Evolutionary conservation across 2,113 vertebrate species (phyloP).

Genomic region (Aix galericulata): DNA sequence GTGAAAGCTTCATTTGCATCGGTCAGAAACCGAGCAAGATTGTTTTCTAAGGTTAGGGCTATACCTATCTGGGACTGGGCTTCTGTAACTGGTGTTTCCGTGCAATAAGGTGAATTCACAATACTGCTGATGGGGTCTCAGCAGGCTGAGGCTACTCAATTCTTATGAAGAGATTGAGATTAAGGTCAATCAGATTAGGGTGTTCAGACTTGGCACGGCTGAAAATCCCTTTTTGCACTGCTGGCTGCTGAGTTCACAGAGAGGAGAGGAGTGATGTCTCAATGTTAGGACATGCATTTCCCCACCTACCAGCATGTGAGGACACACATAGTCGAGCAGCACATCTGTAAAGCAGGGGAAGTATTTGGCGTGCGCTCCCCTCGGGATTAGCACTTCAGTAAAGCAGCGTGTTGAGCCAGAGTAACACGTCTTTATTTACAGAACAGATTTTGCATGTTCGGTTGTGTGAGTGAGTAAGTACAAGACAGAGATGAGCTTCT

Average conservation of each 20-base stretch:
- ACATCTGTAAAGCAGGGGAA: slow-evolving; percentile 18
- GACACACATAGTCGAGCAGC: neutral
- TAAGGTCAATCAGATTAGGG: neutral
- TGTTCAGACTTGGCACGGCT: neutral
- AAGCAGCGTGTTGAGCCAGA: neutral
- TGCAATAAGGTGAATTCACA: neutral
- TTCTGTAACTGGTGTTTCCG: neutral
- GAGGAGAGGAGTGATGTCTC: neutral
- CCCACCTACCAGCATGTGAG: neutral
- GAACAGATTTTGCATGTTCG: slow-evolving; percentile 45
- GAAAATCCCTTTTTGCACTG: neutral
- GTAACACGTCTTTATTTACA: slow-evolving; percentile 56
- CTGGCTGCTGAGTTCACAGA: neutral
- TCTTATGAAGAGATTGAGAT: neutral
- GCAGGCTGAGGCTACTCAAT: neutral
- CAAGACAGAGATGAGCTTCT: slow-evolving; percentile 16
- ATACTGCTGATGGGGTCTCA: neutral
- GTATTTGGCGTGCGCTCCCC: neutral
- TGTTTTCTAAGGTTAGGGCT: neutral
- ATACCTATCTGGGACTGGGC: neutral
- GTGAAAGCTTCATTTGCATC: slow-evolving; percentile 19
- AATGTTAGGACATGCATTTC: neutral
- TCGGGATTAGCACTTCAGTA: slow-evolving; percentile 58
- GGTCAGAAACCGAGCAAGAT: neutral
- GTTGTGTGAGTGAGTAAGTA: neutral